Conservation (phyloP, 1,140 invertebrate species). For the Pogonognathellus flavescens region DNA sequence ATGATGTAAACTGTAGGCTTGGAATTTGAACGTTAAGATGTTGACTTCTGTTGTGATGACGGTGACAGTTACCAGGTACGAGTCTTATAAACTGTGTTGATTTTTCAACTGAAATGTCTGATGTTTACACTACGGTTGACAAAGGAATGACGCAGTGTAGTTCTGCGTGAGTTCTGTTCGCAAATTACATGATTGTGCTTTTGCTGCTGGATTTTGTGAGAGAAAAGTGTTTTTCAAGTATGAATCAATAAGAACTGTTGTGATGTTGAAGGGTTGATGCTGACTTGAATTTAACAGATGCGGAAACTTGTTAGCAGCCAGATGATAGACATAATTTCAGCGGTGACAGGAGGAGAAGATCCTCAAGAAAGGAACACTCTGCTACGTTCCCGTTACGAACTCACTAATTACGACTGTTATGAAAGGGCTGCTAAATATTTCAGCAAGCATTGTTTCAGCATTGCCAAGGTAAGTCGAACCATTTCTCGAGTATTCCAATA, state of each 20-base stretch:
- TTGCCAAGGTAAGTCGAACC: constrained; percentile 64
- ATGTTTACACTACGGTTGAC: not conserved
- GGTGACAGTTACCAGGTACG: too few species aligned
- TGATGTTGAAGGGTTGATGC: constrained; percentile 3
- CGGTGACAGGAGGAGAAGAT: constrained; percentile 57
- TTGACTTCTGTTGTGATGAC: too few species aligned
- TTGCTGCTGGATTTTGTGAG: not conserved
- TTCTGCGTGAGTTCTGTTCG: not conserved
- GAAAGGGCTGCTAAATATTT: constrained; percentile 63
- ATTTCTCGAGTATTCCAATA: too few species aligned
- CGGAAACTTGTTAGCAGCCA: constrained; percentile 63
- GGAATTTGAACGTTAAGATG: too few species aligned
- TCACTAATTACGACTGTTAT: constrained; percentile 64
- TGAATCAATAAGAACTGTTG: constrained; percentile 14
- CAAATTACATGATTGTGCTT: not conserved
- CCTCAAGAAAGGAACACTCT: constrained; percentile 44
- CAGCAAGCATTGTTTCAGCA: constrained; percentile 60
- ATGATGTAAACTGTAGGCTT: too few species aligned
- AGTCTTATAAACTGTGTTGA: too few species aligned
- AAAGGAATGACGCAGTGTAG: not conserved
- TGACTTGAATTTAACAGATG: constrained; percentile 58
- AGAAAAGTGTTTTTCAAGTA: not conserved
- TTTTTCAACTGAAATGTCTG: too few species aligned
- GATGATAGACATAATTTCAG: constrained; percentile 60
- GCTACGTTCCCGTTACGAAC: constrained; percentile 49